These are phyloP conservation scores for Spea multiplicata DNA, from an alignment of 2,113 vertebrate genomes.

Conservation along the genomic window DNA sequence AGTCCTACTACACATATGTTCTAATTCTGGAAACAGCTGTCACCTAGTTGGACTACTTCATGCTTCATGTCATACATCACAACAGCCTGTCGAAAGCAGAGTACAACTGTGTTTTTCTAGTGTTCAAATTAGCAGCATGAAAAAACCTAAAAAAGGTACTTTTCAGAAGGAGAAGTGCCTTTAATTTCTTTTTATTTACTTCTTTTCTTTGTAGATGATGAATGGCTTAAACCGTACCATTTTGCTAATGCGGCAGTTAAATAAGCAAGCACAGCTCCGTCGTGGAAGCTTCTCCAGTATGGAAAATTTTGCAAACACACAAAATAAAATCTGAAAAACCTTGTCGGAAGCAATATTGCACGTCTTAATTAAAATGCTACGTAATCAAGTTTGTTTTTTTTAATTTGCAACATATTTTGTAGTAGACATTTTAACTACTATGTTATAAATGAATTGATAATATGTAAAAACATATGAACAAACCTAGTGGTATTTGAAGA, in stretches of 20 bases:
- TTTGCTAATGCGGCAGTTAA: constrained; percentile 17
- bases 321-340: too few species aligned
- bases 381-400: too few species aligned
- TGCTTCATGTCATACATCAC: constrained; percentile 12
- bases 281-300: constrained; percentile 1
- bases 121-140: neutral
- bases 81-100: constrained; percentile 21
- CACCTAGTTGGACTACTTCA: neutral
- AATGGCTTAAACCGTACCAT: constrained; percentile 3
- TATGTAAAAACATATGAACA: neutral
- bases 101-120: neutral
- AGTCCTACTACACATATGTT: constrained; percentile 23
- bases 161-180: neutral
- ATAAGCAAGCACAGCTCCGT: constrained; percentile 7
- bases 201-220: neutral
- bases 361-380: too few species aligned
- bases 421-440: too few species aligned
- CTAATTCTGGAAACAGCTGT: constrained; percentile 40
- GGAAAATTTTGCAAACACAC: constrained; percentile 22
- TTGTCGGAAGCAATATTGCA: too few species aligned
- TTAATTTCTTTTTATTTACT: neutral
- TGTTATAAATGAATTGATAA: neutral
- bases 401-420: too few species aligned
- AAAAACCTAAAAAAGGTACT: neutral
- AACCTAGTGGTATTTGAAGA: neutral